Evolutionary conservation across 2,113 vertebrate genomes (phyloP).

Genomic region (Microcebus ravelobensis): DNA sequence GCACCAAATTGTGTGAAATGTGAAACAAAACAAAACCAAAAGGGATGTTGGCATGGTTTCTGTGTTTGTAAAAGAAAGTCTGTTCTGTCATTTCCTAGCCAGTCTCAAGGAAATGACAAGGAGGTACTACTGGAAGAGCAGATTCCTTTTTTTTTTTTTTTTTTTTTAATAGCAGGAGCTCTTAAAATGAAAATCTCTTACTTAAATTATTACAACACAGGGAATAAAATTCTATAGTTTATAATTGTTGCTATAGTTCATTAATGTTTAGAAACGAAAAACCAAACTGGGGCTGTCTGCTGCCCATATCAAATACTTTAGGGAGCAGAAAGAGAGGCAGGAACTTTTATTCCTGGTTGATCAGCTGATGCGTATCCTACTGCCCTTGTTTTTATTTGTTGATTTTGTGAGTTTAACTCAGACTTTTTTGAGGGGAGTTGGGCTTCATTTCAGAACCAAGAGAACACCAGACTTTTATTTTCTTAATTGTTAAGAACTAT

Average conservation of each 20-base stretch:
- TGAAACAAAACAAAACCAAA: slow-evolving; percentile 2
- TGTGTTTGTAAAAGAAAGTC: background rate
- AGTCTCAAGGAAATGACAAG: background rate
- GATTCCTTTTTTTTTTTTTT: background rate
- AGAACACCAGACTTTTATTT: background rate
- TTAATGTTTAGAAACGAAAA: background rate
- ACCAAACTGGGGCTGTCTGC: background rate
- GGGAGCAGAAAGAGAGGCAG: background rate
- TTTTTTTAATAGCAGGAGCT: background rate
- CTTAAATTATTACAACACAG: slow-evolving; percentile 44
- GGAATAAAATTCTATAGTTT: background rate
- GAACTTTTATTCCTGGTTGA: background rate
- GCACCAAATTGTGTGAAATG: background rate
- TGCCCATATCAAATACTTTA: background rate
- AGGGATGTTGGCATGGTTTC: background rate
- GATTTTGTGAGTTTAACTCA: background rate
- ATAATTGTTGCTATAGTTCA: background rate
- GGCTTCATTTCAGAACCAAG: background rate
- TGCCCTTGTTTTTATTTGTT: background rate
- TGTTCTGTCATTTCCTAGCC: background rate
- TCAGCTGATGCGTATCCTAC: background rate
- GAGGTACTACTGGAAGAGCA: background rate
- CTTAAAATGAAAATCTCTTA: slow-evolving; percentile 10
- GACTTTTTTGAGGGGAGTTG: background rate
- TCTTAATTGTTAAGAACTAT: background rate